A percentile compares a stretch with the other conserved stretches of the same genome.
Evolutionary conservation across 2,113 vertebrate species (phyloP).

Genomic region (Xenus cinereus): DNA sequence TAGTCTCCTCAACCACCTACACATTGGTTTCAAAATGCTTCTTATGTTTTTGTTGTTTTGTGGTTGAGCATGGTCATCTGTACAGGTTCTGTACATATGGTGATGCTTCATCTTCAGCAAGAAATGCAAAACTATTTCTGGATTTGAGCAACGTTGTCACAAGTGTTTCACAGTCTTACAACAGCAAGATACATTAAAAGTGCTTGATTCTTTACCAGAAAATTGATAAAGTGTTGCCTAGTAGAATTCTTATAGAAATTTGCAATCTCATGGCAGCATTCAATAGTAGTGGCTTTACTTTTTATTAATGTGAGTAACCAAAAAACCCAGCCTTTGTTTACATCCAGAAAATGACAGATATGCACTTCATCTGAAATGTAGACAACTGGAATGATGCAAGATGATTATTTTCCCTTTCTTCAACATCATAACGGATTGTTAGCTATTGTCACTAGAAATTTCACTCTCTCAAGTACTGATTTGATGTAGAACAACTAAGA

Average conservation of each 20-base stretch:
- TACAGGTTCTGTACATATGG: background rate
- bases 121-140: background rate
- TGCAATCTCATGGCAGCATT: background rate
- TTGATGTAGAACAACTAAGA: background rate
- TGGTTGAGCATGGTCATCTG: background rate
- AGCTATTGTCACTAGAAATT: background rate
- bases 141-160: background rate
- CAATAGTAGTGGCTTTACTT: background rate
- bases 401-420: background rate
- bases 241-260: background rate
- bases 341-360: background rate
- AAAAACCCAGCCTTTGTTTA: fast-evolving
- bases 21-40: background rate
- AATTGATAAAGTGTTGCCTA: background rate
- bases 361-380: background rate
- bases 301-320: background rate
- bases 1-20: background rate
- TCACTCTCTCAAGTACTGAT: background rate
- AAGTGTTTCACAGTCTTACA: background rate
- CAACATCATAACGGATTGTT: background rate
- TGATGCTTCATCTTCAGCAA: background rate
- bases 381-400: fast-evolving
- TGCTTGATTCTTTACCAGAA: background rate
- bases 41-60: background rate
- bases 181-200: background rate